Evolutionary conservation across 2,888 invertebrate species (phyloP).

Genomic region (Priocnemis perturbator): DNA sequence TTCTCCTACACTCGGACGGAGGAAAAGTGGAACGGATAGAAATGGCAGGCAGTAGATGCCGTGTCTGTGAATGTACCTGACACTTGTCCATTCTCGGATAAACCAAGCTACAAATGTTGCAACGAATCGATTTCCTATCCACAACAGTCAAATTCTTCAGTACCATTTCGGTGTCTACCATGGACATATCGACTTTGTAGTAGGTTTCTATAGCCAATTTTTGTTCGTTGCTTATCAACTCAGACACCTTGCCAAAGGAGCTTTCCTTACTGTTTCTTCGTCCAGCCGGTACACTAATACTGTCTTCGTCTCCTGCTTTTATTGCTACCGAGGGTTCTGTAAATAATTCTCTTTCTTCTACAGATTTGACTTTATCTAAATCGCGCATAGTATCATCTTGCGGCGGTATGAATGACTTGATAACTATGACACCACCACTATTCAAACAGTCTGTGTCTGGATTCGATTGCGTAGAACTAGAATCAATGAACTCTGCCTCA

Average conservation of each 20-base stretch:
- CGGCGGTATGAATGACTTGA: too few relatives aligned
- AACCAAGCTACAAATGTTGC: constrained; percentile 57
- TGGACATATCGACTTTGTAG: constrained; percentile 61
- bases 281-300: neutral
- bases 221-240: constrained; percentile 64
- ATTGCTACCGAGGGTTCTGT: neutral
- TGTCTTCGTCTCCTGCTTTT: neutral
- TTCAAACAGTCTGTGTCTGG: neutral
- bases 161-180: constrained; percentile 55
- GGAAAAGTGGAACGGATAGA: neutral
- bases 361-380: too few relatives aligned
- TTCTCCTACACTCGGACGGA: neutral
- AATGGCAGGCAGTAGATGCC: neutral
- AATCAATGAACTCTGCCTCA: constrained; percentile 29
- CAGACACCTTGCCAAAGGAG: constrained; percentile 59
- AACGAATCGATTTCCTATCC: constrained; percentile 57
- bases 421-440: too few relatives aligned
- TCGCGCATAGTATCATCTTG: too few relatives aligned
- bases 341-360: neutral
- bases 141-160: constrained; percentile 48
- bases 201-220: constrained; percentile 60
- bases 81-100: constrained; percentile 66
- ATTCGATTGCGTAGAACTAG: neutral
- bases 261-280: constrained; percentile 38
- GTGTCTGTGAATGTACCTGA: constrained; percentile 37